Evolutionary conservation across 2,888 invertebrate species (phyloP), one percentile per base, ranked within the genome.

Genomic region (Melinaea menophilus): DNA sequence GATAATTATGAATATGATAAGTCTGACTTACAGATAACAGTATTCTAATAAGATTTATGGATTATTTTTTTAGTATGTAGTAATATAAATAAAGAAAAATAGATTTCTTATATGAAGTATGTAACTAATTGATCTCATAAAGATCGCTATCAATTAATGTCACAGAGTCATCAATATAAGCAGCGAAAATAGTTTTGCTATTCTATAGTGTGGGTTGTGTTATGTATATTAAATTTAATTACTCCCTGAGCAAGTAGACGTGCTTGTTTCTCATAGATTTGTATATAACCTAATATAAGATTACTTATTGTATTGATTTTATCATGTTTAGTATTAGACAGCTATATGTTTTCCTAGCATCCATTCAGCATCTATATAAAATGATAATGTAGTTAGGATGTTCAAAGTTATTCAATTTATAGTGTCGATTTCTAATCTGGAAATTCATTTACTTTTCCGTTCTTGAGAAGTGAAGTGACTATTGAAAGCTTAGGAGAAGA

Each of bases 131-230:
- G 41, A 41, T 41, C 41, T 41, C 41, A 41, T 9, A 9, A 41
- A 5, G 3, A 11, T 41, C 11, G 41, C 41, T 41, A 41, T 41
- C 9, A 54, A 55, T 48, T 57, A 48, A 37, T 51, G 62, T 3
- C 12, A 31, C 69, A 64, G 71, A 72, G 73, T 71, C 75, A 73
- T 80, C 73, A 77, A 67, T 81, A 71, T 71, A 73, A 71, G 54
- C 69, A 75, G 74, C 63, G 66, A 68, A 74, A 72, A 73, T 58
- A 75, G 74, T 76, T 77, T 85, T 79, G 84, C 85, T 88, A 88
- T 85, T 86, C 84, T 81, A 86, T 90, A 90, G 88, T 84, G 86
- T 87, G 87, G 90, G 90, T 90, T 90, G 90, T 90, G 90, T 89
- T 87, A 86, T 88, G 85, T 89, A 88, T 88, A 86, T 22, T 85